These are phyloP conservation scores for Erpetoichthys calabaricus DNA, from an alignment of 2,797 vertebrate genomes.

Conservation along the genomic window DNA sequence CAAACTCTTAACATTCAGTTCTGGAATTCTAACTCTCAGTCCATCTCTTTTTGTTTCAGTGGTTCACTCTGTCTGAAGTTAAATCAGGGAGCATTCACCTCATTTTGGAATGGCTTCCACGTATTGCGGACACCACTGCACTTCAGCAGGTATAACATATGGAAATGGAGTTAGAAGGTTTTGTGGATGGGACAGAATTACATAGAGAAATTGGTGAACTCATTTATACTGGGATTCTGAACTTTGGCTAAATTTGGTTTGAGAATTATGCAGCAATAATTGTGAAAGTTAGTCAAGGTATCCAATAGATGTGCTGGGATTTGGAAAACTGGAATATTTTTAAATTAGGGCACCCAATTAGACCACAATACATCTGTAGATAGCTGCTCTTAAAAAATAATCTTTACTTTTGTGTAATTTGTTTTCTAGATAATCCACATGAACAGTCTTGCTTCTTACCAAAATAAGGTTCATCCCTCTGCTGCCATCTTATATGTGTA, in stretches of 20 bases:
- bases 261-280: no score
- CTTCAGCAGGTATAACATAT: conserved; percentile 57
- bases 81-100: conserved; percentile 76
- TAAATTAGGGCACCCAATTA: no score
- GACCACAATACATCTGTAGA: background rate
- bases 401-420: background rate
- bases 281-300: no score
- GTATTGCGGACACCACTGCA: conserved; percentile 41
- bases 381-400: background rate
- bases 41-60: conserved; percentile 39
- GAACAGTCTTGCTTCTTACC: conserved; percentile 62
- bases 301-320: no score
- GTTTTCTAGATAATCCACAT: conserved; percentile 58
- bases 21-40: background rate
- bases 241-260: no score
- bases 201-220: no score
- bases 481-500: conserved; percentile 67
- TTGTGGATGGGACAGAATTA: no score
- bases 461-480: conserved; percentile 63
- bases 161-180: background rate
- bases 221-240: no score
- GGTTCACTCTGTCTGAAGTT: conserved; percentile 74
- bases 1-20: no score
- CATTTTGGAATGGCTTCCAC: conserved; percentile 65
- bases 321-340: no score